A percentile compares a stretch with the other conserved stretches of the same genome.
Conservation (phyloP, 2,113 vertebrate species). For the Kryptolebias marmoratus region DNA sequence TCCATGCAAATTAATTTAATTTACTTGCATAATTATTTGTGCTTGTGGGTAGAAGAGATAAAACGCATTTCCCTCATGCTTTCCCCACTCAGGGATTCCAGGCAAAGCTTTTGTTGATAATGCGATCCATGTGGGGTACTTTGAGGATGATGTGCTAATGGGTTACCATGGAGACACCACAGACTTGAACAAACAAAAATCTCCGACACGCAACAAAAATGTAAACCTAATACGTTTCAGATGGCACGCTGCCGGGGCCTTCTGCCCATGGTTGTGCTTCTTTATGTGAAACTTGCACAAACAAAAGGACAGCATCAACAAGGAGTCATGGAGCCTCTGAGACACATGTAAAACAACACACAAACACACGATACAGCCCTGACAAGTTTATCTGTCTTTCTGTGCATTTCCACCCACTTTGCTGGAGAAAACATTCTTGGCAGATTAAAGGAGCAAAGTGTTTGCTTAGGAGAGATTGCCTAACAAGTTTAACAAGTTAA, state of each 20-base stretch:
- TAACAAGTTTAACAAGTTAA: constrained; percentile 26
- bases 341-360: constrained; percentile 50
- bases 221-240: constrained; percentile 74
- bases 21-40: constrained; percentile 63
- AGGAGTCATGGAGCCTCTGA: constrained; percentile 32
- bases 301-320: constrained; percentile 50
- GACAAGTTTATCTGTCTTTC: constrained; percentile 56
- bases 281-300: constrained; percentile 56
- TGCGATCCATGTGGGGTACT: constrained; percentile 82
- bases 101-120: constrained; percentile 72
- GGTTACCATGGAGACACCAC: constrained; percentile 75
- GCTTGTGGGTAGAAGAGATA: constrained; percentile 55
- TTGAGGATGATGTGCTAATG: constrained; percentile 67
- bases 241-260: constrained; percentile 59
- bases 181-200: constrained; percentile 77
- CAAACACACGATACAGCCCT: constrained; percentile 34
- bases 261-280: constrained; percentile 56
- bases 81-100: constrained; percentile 57
- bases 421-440: constrained; percentile 46
- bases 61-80: constrained; percentile 54
- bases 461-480: constrained; percentile 37
- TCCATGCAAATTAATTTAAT: constrained; percentile 62
- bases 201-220: constrained; percentile 64
- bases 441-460: constrained; percentile 44
- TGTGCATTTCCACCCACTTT: constrained; percentile 36